These are phyloP conservation scores for Cartodere bifasciata DNA, from an alignment of 2,888 invertebrate species.

Conservation along the genomic window DNA sequence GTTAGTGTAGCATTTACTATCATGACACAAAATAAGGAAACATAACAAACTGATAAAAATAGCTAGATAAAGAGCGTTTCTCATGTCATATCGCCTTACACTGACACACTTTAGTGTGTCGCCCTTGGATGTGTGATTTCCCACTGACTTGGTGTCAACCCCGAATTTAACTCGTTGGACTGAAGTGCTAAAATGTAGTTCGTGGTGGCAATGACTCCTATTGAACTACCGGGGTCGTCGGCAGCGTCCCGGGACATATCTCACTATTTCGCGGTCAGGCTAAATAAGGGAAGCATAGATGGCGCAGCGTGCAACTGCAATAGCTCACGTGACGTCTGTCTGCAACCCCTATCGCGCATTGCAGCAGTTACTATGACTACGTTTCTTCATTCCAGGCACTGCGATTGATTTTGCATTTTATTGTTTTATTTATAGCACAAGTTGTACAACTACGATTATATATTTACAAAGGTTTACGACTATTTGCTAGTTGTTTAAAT, in stretches of 20 bases:
- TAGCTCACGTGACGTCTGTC: slow-evolving; percentile 25
- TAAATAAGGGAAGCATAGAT: slow-evolving; percentile 19
- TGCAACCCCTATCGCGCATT: slow-evolving; percentile 28
- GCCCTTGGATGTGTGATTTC: slow-evolving; percentile 7
- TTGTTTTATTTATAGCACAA: no score
- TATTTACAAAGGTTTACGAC: no score
- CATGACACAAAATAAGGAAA: no score
- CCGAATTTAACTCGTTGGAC: no score
- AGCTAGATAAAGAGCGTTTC: no score
- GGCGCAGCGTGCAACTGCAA: slow-evolving; percentile 18
- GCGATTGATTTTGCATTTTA: slow-evolving; percentile 5
- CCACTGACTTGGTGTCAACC: slow-evolving; percentile 5
- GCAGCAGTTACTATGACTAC: slow-evolving; percentile 30
- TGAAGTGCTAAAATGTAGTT: no score
- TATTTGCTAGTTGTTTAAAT: no score
- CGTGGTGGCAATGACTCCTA: slow-evolving; percentile 35
- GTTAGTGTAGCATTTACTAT: no score
- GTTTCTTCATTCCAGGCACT: slow-evolving; percentile 16
- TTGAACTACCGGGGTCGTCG: slow-evolving; percentile 39
- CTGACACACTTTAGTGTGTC: slow-evolving; percentile 1
- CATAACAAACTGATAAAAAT: no score
- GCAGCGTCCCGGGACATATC: slow-evolving; percentile 30
- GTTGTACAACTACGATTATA: no score
- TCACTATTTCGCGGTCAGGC: no score
- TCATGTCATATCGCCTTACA: no score